Conservation (phyloP, 2,113 vertebrate species). For the Archilochus colubris region DNA sequence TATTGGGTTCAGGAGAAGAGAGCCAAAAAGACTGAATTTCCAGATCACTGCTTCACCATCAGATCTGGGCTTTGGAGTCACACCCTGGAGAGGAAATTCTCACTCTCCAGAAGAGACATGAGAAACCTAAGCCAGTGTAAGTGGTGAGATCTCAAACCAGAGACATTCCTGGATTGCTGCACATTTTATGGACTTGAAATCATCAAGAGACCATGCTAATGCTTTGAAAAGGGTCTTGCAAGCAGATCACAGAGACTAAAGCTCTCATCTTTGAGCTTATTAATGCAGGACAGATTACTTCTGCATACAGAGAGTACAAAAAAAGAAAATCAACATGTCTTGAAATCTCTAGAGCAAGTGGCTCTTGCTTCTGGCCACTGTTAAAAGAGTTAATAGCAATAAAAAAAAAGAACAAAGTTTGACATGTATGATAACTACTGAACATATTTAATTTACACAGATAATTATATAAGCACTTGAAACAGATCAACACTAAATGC, state of each 20-base stretch:
- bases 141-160: background rate
- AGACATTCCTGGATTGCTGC: background rate
- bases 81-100: background rate
- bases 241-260: background rate
- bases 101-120: background rate
- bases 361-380: background rate
- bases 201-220: background rate
- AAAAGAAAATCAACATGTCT: background rate
- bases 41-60: background rate
- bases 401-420: background rate
- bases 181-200: background rate
- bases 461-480: background rate
- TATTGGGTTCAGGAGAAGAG: background rate
- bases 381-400: constrained; percentile 16
- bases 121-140: background rate
- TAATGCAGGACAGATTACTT: background rate
- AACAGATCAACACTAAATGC: background rate
- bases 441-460: background rate
- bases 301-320: background rate
- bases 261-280: background rate
- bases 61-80: background rate
- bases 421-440: background rate
- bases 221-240: background rate
- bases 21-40: background rate
- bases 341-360: background rate